Percentiles rank a stretch among this genome's conserved stretches.
Evolutionary conservation across 2,797 vertebrate species (phyloP).

Genomic region (Helarctos malayanus): DNA sequence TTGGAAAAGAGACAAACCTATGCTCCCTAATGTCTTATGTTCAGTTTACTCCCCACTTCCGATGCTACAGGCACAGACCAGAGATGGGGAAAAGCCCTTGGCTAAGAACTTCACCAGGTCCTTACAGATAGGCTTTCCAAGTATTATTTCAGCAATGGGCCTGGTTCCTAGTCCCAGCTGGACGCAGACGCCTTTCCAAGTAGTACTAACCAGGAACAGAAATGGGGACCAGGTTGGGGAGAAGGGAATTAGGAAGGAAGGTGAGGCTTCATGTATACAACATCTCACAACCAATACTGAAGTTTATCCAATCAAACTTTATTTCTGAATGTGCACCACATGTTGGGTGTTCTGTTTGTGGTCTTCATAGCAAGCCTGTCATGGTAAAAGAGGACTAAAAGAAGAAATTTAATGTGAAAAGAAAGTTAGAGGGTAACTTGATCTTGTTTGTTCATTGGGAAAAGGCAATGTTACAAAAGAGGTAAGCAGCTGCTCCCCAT

Average conservation of each 20-base stretch:
- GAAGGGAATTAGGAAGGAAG: background rate
- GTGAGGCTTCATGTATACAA: background rate
- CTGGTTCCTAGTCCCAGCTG: background rate
- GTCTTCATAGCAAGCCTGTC: background rate
- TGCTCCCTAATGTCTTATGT: background rate
- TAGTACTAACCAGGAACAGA: background rate
- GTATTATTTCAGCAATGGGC: background rate
- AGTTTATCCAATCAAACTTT: background rate
- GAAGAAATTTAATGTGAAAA: background rate
- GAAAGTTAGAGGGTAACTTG: conserved; percentile 48
- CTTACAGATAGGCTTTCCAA: background rate
- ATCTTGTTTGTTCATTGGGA: conserved; percentile 45
- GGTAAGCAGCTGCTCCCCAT: conserved; percentile 42
- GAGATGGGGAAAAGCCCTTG: background rate
- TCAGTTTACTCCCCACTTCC: background rate
- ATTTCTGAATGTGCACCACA: background rate
- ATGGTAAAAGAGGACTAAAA: background rate
- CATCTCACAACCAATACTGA: background rate
- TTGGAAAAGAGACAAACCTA: background rate
- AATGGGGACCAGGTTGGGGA: background rate
- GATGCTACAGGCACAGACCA: background rate
- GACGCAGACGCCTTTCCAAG: background rate
- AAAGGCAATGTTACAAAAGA: conserved; percentile 39
- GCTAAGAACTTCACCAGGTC: background rate
- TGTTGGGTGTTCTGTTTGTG: background rate